These are phyloP conservation scores for Eupsilia transversa DNA, from an alignment of 2,888 invertebrate genomes.

Conservation along the genomic window DNA sequence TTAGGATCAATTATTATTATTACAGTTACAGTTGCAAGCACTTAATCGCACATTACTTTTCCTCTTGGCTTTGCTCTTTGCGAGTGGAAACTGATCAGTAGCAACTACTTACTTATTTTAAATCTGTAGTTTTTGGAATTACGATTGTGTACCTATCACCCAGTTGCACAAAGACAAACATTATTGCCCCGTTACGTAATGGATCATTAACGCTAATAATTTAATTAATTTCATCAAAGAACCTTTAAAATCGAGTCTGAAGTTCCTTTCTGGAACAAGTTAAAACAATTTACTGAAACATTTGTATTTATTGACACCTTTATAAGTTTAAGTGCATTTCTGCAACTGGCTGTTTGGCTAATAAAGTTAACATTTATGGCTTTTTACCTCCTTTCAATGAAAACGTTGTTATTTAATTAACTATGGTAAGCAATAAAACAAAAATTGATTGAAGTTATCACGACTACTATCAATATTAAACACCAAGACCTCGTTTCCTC, in stretches of 20 bases:
- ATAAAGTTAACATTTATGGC: too few relatives aligned
- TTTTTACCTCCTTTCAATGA: not conserved
- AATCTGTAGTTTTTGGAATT: not conserved
- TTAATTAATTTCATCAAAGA: too few relatives aligned
- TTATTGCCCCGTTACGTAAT: too few relatives aligned
- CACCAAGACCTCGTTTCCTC: not conserved
- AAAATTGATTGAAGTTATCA: not conserved
- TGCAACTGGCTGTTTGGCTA: too few relatives aligned
- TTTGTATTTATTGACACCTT: too few relatives aligned
- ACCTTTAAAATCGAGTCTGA: too few relatives aligned
- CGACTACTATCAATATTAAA: not conserved
- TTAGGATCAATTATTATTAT: slow-evolving; percentile 22
- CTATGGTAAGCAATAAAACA: not conserved
- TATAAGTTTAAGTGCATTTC: too few relatives aligned
- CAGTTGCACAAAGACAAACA: too few relatives aligned
- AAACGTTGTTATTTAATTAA: not conserved
- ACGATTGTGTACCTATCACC: too few relatives aligned
- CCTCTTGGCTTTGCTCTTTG: not conserved
- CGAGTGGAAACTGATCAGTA: not conserved
- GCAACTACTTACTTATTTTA: not conserved
- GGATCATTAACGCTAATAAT: too few relatives aligned
- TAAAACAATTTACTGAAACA: too few relatives aligned
- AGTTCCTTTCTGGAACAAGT: too few relatives aligned
- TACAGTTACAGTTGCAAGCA: not conserved
- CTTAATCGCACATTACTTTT: slow-evolving; percentile 1